Evolutionary conservation across 2,888 invertebrate species (phyloP).

Genomic region (Eupithecia subfuscata): DNA sequence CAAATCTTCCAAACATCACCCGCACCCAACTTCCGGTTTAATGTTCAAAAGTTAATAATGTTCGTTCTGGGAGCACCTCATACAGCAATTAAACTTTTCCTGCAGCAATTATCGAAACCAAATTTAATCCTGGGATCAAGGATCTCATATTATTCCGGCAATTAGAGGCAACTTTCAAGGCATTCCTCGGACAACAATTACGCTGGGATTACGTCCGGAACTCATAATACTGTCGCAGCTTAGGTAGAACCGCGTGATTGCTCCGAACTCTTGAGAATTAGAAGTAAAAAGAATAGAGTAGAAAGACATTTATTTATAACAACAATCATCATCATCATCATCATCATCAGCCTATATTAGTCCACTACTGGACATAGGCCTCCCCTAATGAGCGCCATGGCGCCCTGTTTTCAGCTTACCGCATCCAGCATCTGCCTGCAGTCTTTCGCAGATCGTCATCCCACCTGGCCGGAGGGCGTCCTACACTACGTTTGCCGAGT

Average conservation of each 20-base stretch:
- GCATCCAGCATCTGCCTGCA: no score
- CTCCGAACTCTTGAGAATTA: neutral
- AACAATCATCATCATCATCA: neutral
- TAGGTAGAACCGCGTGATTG: neutral
- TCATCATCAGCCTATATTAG: no score
- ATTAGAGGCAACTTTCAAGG: constrained; percentile 71
- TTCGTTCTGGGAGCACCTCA: constrained; percentile 11
- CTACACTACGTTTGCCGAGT: no score
- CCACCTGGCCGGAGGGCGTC: no score
- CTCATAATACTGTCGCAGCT: constrained; percentile 65
- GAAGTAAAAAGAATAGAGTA: neutral
- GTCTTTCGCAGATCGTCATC: no score
- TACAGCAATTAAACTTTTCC: constrained; percentile 33
- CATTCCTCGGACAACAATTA: constrained; percentile 80
- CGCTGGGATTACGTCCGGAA: constrained; percentile 72
- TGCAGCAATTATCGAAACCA: constrained; percentile 44
- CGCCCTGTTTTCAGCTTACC: no score
- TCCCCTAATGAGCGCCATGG: no score
- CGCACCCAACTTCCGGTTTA: neutral
- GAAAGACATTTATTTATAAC: no score
- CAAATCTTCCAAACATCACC: constrained; percentile 10
- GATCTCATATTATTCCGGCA: constrained; percentile 55
- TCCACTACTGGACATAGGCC: no score
- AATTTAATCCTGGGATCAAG: constrained; percentile 54
- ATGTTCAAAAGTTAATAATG: constrained; percentile 12